phyloP scores from a whole-genome alignment of 2,888 invertebrate species.

The Tetheella fluctuosa region DNA sequence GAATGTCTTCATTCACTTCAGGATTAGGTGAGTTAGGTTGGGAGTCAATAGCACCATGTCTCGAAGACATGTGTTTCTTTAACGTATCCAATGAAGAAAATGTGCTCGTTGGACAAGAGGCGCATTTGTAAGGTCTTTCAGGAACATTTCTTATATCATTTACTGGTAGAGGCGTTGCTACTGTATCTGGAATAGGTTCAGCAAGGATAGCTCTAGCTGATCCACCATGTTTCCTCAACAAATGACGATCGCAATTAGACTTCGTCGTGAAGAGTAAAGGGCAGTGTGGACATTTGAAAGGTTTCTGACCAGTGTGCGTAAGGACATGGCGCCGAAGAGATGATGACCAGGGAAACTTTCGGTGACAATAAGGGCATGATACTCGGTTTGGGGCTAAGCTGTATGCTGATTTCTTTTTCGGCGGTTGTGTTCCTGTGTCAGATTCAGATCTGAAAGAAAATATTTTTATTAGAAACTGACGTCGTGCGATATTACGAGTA shows the following conservation, averaged over 20 bases:
- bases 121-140: constrained; percentile 91
- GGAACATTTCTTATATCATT: constrained; percentile 87
- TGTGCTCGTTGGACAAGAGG: constrained; percentile 91
- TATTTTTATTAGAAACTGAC: not conserved
- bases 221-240: constrained; percentile 91
- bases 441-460: constrained; percentile 85
- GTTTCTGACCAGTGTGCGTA: constrained; percentile 98
- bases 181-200: constrained; percentile 65
- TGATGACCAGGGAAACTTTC: constrained; percentile 98
- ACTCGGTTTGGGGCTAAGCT: constrained; percentile 97
- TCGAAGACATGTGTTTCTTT: constrained; percentile 89
- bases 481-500: too few relatives aligned
- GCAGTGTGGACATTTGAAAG: constrained; percentile 97
- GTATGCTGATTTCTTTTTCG: constrained; percentile 97
- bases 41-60: constrained; percentile 85
- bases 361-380: constrained; percentile 95
- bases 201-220: constrained; percentile 75
- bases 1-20: constrained; percentile 57
- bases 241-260: constrained; percentile 97
- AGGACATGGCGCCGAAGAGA: constrained; percentile 96
- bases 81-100: constrained; percentile 91
- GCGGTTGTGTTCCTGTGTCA: constrained; percentile 81
- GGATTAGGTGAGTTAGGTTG: constrained; percentile 70
- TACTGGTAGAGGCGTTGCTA: constrained; percentile 54
- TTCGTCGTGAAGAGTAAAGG: constrained; percentile 97